Conservation (phyloP, 2,888 invertebrate genomes). For the Drosophila mimetica region DNA sequence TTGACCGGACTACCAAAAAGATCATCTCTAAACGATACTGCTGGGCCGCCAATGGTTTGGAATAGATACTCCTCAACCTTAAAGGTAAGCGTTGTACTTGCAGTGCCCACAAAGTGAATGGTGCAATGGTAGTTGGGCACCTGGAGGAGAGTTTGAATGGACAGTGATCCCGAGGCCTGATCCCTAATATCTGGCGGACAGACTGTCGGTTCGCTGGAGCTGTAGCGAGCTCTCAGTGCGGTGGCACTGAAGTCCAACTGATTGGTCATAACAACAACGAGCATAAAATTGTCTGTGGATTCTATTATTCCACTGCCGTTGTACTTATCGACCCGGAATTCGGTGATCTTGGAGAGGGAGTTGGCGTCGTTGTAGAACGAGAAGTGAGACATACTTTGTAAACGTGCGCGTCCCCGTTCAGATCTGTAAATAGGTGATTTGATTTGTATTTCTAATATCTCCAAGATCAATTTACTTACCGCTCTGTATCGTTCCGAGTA, state of each 20-base stretch:
- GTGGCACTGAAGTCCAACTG: conserved; percentile 64
- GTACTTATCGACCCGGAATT: conserved; percentile 77
- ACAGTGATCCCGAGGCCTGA: conserved; percentile 64
- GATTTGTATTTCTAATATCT: not conserved
- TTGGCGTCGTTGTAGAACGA: conserved; percentile 66
- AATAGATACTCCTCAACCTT: conserved; percentile 43
- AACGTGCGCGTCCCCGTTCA: not conserved
- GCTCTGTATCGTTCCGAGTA: not conserved
- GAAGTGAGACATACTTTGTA: conserved; percentile 25
- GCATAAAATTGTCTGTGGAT: conserved; percentile 88
- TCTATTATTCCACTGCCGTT: conserved; percentile 84
- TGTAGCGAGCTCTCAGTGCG: conserved; percentile 87
- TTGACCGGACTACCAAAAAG: not conserved
- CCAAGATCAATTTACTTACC: conserved; percentile 19
- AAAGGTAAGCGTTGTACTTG: conserved; percentile 70
- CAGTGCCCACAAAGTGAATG: conserved; percentile 50
- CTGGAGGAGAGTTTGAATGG: conserved; percentile 30
- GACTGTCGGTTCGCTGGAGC: conserved; percentile 85
- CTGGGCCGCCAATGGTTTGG: not conserved
- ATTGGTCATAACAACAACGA: conserved; percentile 85
- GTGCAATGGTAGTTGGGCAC: conserved; percentile 64
- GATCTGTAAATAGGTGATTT: not conserved
- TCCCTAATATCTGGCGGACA: conserved; percentile 85
- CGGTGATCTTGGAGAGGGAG: conserved; percentile 78
- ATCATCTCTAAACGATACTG: conserved; percentile 47